These are phyloP conservation scores for Hyppa rectilinea DNA, from an alignment of 2,888 invertebrate species.

Conservation along the genomic window DNA sequence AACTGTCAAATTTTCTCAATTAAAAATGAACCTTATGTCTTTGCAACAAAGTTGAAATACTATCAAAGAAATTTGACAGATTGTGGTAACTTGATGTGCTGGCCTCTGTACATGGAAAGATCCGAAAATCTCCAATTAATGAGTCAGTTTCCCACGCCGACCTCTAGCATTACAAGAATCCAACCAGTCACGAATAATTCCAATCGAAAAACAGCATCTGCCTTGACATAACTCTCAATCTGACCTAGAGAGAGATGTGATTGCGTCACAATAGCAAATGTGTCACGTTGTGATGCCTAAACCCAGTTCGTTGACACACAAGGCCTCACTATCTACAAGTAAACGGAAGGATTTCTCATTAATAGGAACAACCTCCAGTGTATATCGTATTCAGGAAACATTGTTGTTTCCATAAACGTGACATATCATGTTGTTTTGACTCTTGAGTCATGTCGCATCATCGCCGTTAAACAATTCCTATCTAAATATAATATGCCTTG, in stretches of 20 bases:
- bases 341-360: conserved; percentile 66
- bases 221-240: conserved; percentile 50
- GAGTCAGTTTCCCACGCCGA: conserved; percentile 36
- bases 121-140: conserved; percentile 34
- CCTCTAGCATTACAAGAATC: conserved; percentile 44
- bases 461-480: conserved; percentile 29
- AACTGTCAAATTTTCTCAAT: no score
- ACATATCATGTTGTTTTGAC: conserved; percentile 37
- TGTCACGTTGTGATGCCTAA: conserved; percentile 54
- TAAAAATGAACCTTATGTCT: no score
- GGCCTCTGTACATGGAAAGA: conserved; percentile 28
- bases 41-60: no score
- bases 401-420: conserved; percentile 34
- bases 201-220: conserved; percentile 30
- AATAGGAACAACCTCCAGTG: conserved; percentile 62
- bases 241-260: conserved; percentile 54
- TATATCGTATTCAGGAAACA: conserved; percentile 61
- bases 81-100: no score
- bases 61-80: no score
- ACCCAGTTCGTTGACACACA: conserved; percentile 62
- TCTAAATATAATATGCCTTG: conserved; percentile 18
- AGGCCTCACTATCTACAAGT: conserved; percentile 63
- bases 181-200: conserved; percentile 41
- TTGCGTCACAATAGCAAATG: conserved; percentile 66
- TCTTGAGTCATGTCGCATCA: conserved; percentile 41